Evolutionary conservation across 1,140 invertebrate species (phyloP).

Genomic region (Lepidostoma basale): DNA sequence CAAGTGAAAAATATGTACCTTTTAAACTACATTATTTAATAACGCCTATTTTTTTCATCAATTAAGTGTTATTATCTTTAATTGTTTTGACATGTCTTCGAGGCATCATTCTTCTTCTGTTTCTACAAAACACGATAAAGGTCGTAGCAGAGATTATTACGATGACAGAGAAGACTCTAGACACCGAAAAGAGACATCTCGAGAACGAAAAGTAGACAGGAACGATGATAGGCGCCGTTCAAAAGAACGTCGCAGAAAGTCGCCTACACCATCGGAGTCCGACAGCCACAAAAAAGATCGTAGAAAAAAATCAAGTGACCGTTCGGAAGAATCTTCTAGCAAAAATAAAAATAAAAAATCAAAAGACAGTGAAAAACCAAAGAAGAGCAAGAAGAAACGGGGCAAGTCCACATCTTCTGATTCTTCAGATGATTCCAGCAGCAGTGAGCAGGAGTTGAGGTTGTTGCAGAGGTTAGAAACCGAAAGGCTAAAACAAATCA

Average conservation of each 20-base stretch:
- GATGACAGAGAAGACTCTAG: background rate
- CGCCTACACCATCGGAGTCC: background rate
- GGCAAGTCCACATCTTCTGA: slow-evolving; percentile 47
- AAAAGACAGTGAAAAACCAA: slow-evolving; percentile 46
- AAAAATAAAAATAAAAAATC: slow-evolving; percentile 44
- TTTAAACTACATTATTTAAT: no score
- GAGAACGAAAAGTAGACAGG: background rate
- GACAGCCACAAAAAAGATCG: background rate
- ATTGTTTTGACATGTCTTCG: slow-evolving; percentile 9
- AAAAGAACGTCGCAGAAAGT: background rate
- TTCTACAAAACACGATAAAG: background rate
- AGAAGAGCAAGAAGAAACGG: slow-evolving; percentile 54
- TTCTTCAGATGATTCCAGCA: slow-evolving; percentile 41
- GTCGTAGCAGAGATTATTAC: slow-evolving; percentile 2
- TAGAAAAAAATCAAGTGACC: background rate
- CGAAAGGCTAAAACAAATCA: slow-evolving; percentile 68
- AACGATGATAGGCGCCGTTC: background rate
- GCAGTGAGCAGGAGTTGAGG: slow-evolving; percentile 67
- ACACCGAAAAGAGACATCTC: background rate
- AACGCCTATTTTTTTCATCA: no score
- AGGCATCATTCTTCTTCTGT: slow-evolving; percentile 3
- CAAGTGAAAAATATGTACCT: background rate
- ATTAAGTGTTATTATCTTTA: background rate
- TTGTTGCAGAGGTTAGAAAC: slow-evolving; percentile 75
- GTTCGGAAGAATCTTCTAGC: background rate